Percentiles rank a stretch among this genome's conserved stretches.
Evolutionary conservation across 53 echinoderm and acorn worm genomes (phyloP).

Genomic region (Holothuria scabra): DNA sequence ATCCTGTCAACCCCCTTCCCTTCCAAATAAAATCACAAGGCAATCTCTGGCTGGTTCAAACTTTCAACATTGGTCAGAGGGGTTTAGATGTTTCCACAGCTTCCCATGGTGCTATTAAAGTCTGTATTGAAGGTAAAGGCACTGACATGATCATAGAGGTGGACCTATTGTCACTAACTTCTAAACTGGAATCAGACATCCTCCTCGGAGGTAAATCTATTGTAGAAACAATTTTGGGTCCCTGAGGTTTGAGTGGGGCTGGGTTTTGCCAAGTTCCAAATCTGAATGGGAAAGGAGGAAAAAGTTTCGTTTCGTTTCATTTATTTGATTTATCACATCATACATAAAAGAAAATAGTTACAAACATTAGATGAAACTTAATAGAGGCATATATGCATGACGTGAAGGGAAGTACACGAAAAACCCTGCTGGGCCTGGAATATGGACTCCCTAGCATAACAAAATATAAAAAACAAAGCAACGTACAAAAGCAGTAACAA

Average conservation of each 20-base stretch:
- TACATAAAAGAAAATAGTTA: too few species aligned
- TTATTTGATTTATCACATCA: too few species aligned
- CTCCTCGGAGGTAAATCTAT: conserved; percentile 54
- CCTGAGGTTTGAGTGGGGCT: conserved; percentile 14
- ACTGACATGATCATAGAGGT: conserved; percentile 21
- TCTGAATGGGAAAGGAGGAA: background rate
- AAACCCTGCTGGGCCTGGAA: too few species aligned
- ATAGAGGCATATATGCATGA: too few species aligned
- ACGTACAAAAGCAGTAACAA: too few species aligned
- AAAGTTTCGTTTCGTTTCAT: too few species aligned
- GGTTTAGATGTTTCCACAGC: conserved; percentile 70
- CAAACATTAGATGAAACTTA: too few species aligned
- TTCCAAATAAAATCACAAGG: background rate
- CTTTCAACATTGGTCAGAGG: background rate
- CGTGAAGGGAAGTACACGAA: too few species aligned
- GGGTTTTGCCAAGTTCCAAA: conserved; percentile 13
- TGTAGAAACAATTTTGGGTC: background rate
- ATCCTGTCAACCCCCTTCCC: too few species aligned
- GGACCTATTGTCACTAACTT: conserved; percentile 50
- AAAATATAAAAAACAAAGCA: too few species aligned
- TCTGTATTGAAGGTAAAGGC: conserved; percentile 70
- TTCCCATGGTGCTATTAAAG: conserved; percentile 90
- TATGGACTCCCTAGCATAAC: too few species aligned
- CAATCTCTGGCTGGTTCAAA: background rate
- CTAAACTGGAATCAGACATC: conserved; percentile 61